Percentiles rank a stretch among this genome's conserved stretches.
These are phyloP conservation scores for Prochilodus magdalenae DNA, from an alignment of 2,113 vertebrate genomes.

Conservation along the genomic window DNA sequence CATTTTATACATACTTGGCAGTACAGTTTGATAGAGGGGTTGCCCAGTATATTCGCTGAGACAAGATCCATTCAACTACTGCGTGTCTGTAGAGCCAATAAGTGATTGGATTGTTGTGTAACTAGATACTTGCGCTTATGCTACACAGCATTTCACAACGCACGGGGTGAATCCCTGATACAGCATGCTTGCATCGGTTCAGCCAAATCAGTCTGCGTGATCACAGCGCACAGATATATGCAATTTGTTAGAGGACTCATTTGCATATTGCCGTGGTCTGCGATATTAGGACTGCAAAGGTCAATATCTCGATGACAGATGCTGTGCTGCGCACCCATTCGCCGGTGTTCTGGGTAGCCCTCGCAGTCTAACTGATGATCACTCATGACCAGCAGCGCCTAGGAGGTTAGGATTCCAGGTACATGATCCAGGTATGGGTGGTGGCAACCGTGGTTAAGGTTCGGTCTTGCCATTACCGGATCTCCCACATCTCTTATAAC, in stretches of 20 bases:
- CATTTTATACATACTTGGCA: no score
- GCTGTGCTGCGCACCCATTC: background rate
- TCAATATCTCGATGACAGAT: background rate
- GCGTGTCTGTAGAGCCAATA: conserved; percentile 1
- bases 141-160: no score
- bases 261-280: background rate
- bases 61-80: conserved; percentile 30
- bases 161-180: background rate
- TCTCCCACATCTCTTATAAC: no score
- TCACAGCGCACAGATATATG: background rate
- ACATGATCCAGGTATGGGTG: no score
- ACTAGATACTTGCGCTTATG: no score
- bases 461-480: no score
- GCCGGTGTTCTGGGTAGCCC: background rate
- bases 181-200: no score
- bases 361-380: background rate
- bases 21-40: no score
- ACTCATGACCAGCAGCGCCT: background rate
- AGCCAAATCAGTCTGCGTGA: background rate
- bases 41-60: conserved; percentile 1
- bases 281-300: background rate
- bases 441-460: no score
- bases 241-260: background rate
- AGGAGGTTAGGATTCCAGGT: background rate
- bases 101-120: background rate